Evolutionary conservation across 2,113 vertebrate species (phyloP).

Genomic region (Platycercus adscitus): DNA sequence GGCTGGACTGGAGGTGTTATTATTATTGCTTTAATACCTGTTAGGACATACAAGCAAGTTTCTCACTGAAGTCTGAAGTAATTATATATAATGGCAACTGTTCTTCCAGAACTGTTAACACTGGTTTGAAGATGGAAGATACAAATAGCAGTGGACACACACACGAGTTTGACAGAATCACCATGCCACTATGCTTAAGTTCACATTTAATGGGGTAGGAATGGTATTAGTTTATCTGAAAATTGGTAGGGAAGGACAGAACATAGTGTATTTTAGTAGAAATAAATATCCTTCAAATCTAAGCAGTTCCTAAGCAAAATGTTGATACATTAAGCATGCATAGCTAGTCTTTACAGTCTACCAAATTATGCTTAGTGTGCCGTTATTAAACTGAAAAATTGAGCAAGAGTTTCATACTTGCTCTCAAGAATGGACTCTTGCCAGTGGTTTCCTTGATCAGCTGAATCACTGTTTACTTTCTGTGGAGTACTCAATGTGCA

Average conservation of each 20-base stretch:
- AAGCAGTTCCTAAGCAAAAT: neutral
- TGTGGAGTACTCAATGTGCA: neutral
- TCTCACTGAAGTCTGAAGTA: neutral
- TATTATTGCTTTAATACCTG: neutral
- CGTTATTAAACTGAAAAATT: neutral
- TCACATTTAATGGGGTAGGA: neutral
- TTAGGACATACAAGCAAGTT: neutral
- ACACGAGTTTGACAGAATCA: neutral
- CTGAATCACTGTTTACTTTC: neutral
- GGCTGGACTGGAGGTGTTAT: neutral
- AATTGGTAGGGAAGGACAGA: neutral
- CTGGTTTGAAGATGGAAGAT: neutral
- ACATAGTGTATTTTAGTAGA: neutral
- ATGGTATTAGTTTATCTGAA: neutral
- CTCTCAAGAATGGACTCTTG: neutral
- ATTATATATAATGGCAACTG: rapidly evolving
- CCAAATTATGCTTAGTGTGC: neutral
- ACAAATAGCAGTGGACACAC: rapidly evolving
- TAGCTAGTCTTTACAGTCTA: neutral
- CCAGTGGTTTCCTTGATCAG: neutral
- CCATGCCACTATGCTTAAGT: neutral
- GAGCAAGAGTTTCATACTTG: neutral
- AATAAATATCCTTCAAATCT: neutral
- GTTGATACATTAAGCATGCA: neutral
- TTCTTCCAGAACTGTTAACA: neutral